Evolutionary conservation across 1,140 invertebrate genomes (phyloP).

Genomic region (Papilio helenus): DNA sequence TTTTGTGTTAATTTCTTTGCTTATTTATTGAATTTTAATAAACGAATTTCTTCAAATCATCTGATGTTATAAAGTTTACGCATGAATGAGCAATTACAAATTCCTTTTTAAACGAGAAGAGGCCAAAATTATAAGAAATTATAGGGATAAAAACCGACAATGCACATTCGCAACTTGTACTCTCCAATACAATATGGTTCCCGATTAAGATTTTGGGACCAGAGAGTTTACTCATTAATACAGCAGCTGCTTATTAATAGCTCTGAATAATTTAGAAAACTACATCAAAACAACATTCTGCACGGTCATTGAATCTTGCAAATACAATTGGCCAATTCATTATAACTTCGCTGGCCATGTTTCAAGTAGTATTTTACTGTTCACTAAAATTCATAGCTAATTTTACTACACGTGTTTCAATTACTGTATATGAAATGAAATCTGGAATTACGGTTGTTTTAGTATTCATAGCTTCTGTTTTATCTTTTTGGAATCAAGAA

Average conservation of each 20-base stretch:
- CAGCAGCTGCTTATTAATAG: slow-evolving; percentile 7
- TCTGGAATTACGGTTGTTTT: slow-evolving; percentile 11
- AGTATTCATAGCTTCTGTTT: neutral
- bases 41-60: too few relatives aligned
- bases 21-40: too few relatives aligned
- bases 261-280: slow-evolving; percentile 9
- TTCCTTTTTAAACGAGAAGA: too few relatives aligned
- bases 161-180: too few relatives aligned
- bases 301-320: slow-evolving; percentile 19
- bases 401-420: slow-evolving; percentile 35
- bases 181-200: too few relatives aligned
- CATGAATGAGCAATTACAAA: too few relatives aligned
- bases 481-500: slow-evolving; percentile 3
- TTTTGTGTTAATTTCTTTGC: too few relatives aligned
- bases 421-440: slow-evolving; percentile 30
- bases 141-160: too few relatives aligned
- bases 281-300: slow-evolving; percentile 26
- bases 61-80: too few relatives aligned
- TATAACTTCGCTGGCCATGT: slow-evolving; percentile 36
- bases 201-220: too few relatives aligned
- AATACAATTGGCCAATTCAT: slow-evolving; percentile 33
- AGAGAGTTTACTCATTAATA: neutral
- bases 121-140: too few relatives aligned
- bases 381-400: slow-evolving; percentile 34
- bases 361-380: slow-evolving; percentile 36